Percentiles rank a stretch among this genome's conserved stretches.
phyloP scores from a whole-genome alignment of 2,888 invertebrate species.

The Nemotelus nigrinus region DNA sequence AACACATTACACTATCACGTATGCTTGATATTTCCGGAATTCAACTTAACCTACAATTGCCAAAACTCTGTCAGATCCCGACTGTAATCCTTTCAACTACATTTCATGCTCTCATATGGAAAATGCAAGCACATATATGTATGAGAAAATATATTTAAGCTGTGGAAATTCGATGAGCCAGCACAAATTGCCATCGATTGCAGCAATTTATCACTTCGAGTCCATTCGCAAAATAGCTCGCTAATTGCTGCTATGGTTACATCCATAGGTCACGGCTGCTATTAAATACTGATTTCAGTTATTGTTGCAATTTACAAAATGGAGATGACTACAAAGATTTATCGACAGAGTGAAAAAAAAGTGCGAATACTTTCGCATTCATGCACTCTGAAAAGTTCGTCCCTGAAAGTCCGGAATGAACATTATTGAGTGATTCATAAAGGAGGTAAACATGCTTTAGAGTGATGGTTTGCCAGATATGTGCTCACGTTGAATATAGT shows the following conservation, averaged over 20 bases:
- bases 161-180: constrained; percentile 27
- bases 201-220: constrained; percentile 20
- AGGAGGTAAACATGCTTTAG: neutral
- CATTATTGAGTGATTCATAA: no score
- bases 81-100: no score
- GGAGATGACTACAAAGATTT: constrained; percentile 8
- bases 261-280: neutral
- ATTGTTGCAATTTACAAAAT: constrained; percentile 24
- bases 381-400: neutral
- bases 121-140: neutral
- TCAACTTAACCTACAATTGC: no score
- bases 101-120: no score
- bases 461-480: neutral
- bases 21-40: no score
- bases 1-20: no score
- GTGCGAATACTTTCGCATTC: neutral
- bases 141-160: neutral
- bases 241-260: constrained; percentile 16
- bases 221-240: constrained; percentile 1
- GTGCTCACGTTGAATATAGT: neutral
- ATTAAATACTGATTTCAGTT: constrained; percentile 30
- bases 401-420: no score
- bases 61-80: no score
- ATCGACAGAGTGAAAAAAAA: neutral
- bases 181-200: constrained; percentile 22